phyloP scores from a whole-genome alignment of 1,140 invertebrate genomes.

The Leptonema lineaticorne region DNA sequence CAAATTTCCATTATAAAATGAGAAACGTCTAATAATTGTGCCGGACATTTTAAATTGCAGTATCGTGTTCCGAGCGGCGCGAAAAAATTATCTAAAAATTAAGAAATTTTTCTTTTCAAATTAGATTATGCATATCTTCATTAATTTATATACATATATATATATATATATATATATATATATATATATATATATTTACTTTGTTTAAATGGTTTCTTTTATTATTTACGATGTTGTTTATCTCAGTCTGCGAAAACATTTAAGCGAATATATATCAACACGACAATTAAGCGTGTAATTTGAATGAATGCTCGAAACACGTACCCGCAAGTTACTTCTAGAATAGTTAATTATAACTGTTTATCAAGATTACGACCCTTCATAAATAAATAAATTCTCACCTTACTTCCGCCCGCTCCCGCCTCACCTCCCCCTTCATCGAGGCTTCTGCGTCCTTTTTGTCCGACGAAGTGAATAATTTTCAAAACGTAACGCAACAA shows the following conservation, averaged over 20 bases:
- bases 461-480: too few species aligned
- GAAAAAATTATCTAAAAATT: too few species aligned
- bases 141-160: not conserved
- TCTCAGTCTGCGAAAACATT: slow-evolving; percentile 16
- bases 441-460: too few species aligned
- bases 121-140: not conserved
- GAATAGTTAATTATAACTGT: slow-evolving; percentile 16
- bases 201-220: not conserved
- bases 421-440: too few species aligned
- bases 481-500: too few species aligned
- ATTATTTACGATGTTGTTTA: slow-evolving; percentile 6
- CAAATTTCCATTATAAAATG: too few species aligned
- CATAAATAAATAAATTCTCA: slow-evolving; percentile 7
- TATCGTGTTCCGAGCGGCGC: too few species aligned
- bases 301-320: slow-evolving; percentile 9
- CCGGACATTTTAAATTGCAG: too few species aligned
- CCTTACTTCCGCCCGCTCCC: too few species aligned
- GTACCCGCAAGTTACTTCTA: slow-evolving; percentile 8
- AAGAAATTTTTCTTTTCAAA: not conserved
- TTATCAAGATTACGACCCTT: slow-evolving; percentile 8
- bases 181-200: not conserved
- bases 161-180: not conserved
- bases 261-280: slow-evolving; percentile 13
- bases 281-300: slow-evolving; percentile 16
- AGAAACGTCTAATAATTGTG: too few species aligned